Conservation (phyloP, 2,888 invertebrate species). For the Timema cristinae region DNA sequence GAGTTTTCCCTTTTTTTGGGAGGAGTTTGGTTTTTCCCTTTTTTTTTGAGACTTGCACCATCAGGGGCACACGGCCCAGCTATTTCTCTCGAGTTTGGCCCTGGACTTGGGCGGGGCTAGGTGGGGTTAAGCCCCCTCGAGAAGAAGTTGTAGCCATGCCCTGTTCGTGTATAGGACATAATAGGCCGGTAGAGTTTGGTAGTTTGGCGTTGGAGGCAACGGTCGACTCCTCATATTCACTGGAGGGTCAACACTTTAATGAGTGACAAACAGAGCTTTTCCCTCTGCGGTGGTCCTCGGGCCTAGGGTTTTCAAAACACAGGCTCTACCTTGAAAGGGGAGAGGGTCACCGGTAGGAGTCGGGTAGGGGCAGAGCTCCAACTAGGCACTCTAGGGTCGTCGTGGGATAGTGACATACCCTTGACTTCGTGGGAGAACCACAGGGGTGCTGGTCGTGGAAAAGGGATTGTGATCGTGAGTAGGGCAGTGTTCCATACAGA, state of each 20-base stretch:
- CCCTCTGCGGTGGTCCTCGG: conserved; percentile 81
- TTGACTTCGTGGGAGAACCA: conserved; percentile 63
- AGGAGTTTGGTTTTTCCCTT: too few species aligned
- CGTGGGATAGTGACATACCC: conserved; percentile 86
- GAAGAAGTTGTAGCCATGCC: not conserved
- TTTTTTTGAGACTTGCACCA: too few species aligned
- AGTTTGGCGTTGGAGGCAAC: conserved; percentile 56
- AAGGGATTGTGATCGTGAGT: conserved; percentile 68
- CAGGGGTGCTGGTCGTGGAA: conserved; percentile 48
- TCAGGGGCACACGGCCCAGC: too few species aligned
- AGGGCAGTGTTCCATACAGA: conserved; percentile 74
- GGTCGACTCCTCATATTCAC: conserved; percentile 21
- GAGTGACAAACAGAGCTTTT: conserved; percentile 70
- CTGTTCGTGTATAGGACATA: conserved; percentile 20
- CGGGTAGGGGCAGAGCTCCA: conserved; percentile 58
- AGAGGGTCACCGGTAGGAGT: conserved; percentile 38
- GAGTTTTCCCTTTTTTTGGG: not conserved
- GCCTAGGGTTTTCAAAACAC: conserved; percentile 84
- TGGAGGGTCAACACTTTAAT: conserved; percentile 52
- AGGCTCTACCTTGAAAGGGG: conserved; percentile 56
- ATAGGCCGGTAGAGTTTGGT: conserved; percentile 48
- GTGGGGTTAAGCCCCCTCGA: too few species aligned
- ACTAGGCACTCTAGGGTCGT: conserved; percentile 74
- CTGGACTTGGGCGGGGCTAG: too few species aligned
- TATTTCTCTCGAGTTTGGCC: too few species aligned